A percentile compares a stretch with the other conserved stretches of the same genome.
Evolutionary conservation across 2,797 vertebrate genomes (phyloP).

Genomic region (Microctenopoma steveboyesi): DNA sequence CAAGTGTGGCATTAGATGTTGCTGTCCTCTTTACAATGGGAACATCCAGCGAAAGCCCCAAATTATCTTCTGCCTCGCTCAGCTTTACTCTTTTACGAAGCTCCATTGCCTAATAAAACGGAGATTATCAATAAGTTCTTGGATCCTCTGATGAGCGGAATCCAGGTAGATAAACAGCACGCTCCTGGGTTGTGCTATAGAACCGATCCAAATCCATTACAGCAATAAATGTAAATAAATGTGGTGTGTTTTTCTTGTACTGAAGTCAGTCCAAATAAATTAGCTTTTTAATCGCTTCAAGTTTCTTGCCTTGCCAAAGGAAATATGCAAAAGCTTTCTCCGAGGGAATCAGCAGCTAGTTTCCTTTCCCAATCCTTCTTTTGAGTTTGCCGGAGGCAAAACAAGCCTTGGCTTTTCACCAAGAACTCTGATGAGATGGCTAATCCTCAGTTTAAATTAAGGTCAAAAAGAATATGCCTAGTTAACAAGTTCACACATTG

Average conservation of each 20-base stretch:
- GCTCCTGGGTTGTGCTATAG: slow-evolving; percentile 32
- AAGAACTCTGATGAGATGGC: slow-evolving; percentile 66
- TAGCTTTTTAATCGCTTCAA: slow-evolving; percentile 69
- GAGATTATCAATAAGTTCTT: slow-evolving; percentile 47
- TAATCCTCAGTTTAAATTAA: slow-evolving; percentile 73
- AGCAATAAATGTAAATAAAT: slow-evolving; percentile 49
- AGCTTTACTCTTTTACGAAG: slow-evolving; percentile 69
- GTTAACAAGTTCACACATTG: slow-evolving; percentile 65
- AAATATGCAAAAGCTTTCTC: slow-evolving; percentile 67
- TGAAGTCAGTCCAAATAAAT: slow-evolving; percentile 73
- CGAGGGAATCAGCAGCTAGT: slow-evolving; percentile 58
- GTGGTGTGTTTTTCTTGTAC: slow-evolving; percentile 48
- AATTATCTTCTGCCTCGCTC: slow-evolving; percentile 27
- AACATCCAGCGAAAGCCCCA: slow-evolving; percentile 24
- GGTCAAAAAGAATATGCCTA: slow-evolving; percentile 63
- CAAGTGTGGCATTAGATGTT: slow-evolving; percentile 9
- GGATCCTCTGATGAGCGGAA: slow-evolving; percentile 55
- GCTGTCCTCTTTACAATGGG: slow-evolving; percentile 1
- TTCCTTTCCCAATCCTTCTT: slow-evolving; percentile 64
- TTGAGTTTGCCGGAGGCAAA: slow-evolving; percentile 60
- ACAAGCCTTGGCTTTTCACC: slow-evolving; percentile 69
- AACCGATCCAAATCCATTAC: slow-evolving; percentile 61
- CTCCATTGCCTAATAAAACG: slow-evolving; percentile 64
- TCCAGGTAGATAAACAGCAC: slow-evolving; percentile 56
- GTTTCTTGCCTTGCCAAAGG: slow-evolving; percentile 69